A percentile compares a stretch with the other conserved stretches of the same genome.
Evolutionary conservation across 2,113 vertebrate species (phyloP).

Genomic region (Nanorana parkeri): DNA sequence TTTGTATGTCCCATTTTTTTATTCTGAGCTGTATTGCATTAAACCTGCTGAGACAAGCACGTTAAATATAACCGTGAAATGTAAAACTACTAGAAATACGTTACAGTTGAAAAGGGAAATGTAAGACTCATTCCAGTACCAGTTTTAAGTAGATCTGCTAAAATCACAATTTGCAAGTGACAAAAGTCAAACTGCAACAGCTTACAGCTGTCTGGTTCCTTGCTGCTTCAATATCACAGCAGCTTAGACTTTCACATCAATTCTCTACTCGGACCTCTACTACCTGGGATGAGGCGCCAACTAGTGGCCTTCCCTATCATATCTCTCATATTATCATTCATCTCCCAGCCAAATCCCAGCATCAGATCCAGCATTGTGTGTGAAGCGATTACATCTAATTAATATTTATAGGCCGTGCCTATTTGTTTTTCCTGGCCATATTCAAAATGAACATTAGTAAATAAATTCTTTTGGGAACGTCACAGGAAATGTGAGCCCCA

Average conservation of each 20-base stretch:
- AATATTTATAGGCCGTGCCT: conserved; percentile 20
- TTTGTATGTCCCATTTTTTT: too few relatives aligned
- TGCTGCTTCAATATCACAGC: neutral
- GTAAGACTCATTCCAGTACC: too few relatives aligned
- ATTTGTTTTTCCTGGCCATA: neutral
- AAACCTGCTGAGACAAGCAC: too few relatives aligned
- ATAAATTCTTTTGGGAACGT: neutral
- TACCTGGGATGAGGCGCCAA: conserved; percentile 28
- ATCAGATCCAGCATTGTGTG: conserved; percentile 8
- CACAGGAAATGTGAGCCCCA: neutral
- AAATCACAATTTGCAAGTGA: too few relatives aligned
- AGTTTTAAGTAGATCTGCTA: too few relatives aligned
- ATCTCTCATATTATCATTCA: neutral
- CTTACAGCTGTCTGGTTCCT: neutral
- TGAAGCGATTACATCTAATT: conserved; percentile 37
- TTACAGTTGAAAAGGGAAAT: too few relatives aligned
- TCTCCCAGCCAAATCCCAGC: neutral
- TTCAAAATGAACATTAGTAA: neutral
- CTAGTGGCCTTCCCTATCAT: conserved; percentile 3
- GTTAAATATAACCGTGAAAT: too few relatives aligned
- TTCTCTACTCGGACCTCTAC: neutral
- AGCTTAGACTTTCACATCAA: conserved; percentile 27
- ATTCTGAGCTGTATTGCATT: too few relatives aligned
- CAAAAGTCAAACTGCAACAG: too few relatives aligned
- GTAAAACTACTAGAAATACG: too few relatives aligned